Base-by-base conservation (phyloP, 2,888 invertebrate genomes). In the Steinernema carpocapsae region DNA sequence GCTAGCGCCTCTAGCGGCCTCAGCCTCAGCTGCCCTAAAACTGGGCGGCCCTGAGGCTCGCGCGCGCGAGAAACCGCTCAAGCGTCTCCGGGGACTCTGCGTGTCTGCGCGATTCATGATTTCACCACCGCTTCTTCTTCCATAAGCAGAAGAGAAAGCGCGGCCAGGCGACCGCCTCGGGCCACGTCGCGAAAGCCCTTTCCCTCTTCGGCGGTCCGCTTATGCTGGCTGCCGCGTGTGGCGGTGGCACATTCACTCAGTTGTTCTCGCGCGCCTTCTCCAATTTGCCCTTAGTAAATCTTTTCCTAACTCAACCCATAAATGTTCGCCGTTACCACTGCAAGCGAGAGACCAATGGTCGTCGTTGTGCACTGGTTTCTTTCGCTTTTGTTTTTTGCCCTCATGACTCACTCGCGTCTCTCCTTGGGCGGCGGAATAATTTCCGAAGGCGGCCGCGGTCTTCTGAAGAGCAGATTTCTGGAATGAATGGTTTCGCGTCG, bases 51-150 rank as follows among this genome's bases (percentile, higher is more conserved):
- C 64, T n/a, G 17, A 17, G 19, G 64, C 64, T 64, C 32, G 64
- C 64, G 64, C 64, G 32, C 64, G 64, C 29, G 64, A 26, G 64
- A 32, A 64, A 29, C 64, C 64, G 64, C 64, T 64, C 64, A 64
- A 64, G 64, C 64, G 64, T 64, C 64, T 64, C 64, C 64, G 29
- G 64, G 64, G 64, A 64, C 64, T 64, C 64, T 64, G 64, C 32
- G 64, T 64, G 64, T 64, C 64, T 64, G 64, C 64, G 64, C 64
- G 64, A 64, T 64, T 64, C 64, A 64, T 64, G 64, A 64, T 64
- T 64, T 64, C 64, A 64, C 64, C 64, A 37, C 64, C 64, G 64
- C 64, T 64, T 37, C 37, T 37, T 37, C 37, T 37, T 64, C 64
- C 64, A 64, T 64, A 64, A 64, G 64, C 64, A 64, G 64, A 64